These are phyloP conservation scores for Hiodon tergisus DNA, from an alignment of 2,113 vertebrate genomes.

Conservation along the genomic window DNA sequence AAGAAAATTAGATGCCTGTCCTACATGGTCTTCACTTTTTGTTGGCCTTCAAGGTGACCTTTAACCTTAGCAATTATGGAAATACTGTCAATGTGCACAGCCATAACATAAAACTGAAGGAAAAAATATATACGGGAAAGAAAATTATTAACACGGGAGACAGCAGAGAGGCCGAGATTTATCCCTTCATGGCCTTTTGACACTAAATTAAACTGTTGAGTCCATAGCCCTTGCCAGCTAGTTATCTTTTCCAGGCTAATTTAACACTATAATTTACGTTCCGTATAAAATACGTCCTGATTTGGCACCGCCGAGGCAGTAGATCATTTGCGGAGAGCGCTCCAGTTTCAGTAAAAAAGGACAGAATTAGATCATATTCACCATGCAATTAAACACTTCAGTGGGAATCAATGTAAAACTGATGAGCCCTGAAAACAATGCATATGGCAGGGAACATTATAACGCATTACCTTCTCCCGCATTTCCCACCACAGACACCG, in stretches of 20 bases:
- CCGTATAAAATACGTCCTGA: constrained; percentile 77
- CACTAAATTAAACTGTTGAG: constrained; percentile 77
- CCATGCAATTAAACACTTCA: constrained; percentile 99
- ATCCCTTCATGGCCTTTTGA: constrained; percentile 71
- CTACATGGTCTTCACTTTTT: background rate
- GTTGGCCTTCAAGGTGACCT: background rate
- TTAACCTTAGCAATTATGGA: background rate
- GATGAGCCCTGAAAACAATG: constrained; percentile 99
- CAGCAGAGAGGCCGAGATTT: constrained; percentile 58
- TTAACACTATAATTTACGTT: constrained; percentile 79
- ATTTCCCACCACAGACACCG: constrained; percentile 94
- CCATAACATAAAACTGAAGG: constrained; percentile 29
- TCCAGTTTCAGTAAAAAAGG: constrained; percentile 95
- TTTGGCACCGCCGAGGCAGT: constrained; percentile 80
- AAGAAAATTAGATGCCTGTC: background rate
- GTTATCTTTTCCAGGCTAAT: constrained; percentile 76
- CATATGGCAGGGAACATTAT: constrained; percentile 99
- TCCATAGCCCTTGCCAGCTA: constrained; percentile 72
- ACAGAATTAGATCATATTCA: constrained; percentile 99
- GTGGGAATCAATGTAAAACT: constrained; percentile 99
- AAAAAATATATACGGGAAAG: constrained; percentile 12
- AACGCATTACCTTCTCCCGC: constrained; percentile 98
- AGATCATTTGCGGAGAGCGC: constrained; percentile 97
- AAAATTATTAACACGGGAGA: constrained; percentile 52
- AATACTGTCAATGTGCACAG: background rate